These are phyloP conservation scores for Sparidentex hasta DNA, from an alignment of 2,797 vertebrate species.

Conservation along the genomic window DNA sequence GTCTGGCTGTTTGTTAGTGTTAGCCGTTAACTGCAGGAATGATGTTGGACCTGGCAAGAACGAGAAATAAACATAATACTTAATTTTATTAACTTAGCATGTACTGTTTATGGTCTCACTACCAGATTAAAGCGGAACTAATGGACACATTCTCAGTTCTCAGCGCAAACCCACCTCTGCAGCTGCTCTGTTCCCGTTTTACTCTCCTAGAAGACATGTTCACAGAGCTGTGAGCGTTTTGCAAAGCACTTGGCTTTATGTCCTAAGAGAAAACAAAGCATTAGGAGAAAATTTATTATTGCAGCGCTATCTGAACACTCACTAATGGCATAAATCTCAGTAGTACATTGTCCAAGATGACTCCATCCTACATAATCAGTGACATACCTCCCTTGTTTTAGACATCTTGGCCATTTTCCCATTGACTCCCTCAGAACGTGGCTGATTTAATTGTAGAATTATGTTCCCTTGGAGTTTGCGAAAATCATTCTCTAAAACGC, in stretches of 20 bases:
- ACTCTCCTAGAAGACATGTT: slow-evolving; percentile 69
- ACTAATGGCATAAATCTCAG: slow-evolving; percentile 77
- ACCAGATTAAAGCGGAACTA: slow-evolving; percentile 67
- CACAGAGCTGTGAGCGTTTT: slow-evolving; percentile 66
- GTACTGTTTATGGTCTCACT: slow-evolving; percentile 62
- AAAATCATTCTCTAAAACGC: slow-evolving; percentile 76
- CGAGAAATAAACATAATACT: slow-evolving; percentile 60
- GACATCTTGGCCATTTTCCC: slow-evolving; percentile 76
- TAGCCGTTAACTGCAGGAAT: slow-evolving; percentile 79
- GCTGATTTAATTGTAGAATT: slow-evolving; percentile 78
- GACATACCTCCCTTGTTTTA: slow-evolving; percentile 82
- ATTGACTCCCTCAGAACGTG: slow-evolving; percentile 72
- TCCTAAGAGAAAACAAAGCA: slow-evolving; percentile 80
- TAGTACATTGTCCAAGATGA: slow-evolving; percentile 79
- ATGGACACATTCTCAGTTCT: slow-evolving; percentile 61
- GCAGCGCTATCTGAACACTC: slow-evolving; percentile 64
- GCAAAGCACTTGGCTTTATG: slow-evolving; percentile 68
- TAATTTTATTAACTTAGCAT: slow-evolving; percentile 64
- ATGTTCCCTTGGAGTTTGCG: slow-evolving; percentile 75
- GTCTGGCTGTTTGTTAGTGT: slow-evolving; percentile 73
- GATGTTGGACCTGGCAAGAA: slow-evolving; percentile 72
- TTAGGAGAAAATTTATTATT: slow-evolving; percentile 73
- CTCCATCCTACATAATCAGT: slow-evolving; percentile 76
- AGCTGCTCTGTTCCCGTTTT: slow-evolving; percentile 73
- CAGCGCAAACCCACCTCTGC: slow-evolving; percentile 69